A percentile compares a stretch with the other conserved stretches of the same genome.
Conservation (phyloP, 2,888 invertebrate species). For the Meteorus colon region DNA sequence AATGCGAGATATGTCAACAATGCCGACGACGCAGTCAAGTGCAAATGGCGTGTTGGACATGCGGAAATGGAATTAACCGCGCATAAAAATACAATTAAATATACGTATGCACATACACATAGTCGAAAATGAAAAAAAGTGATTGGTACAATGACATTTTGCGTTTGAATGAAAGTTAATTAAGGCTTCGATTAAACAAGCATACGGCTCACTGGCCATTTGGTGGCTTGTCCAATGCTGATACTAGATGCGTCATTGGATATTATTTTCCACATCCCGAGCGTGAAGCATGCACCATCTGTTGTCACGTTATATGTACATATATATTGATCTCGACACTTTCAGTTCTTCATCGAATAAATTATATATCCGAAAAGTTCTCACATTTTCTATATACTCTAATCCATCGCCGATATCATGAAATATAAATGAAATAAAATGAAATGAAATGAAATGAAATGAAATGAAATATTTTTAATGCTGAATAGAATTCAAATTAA, state of each 20-base stretch:
- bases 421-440: background rate
- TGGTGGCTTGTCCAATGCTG: constrained; percentile 27
- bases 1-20: background rate
- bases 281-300: constrained; percentile 15
- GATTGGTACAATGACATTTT: constrained; percentile 24
- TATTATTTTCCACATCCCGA: constrained; percentile 38
- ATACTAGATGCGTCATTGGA: constrained; percentile 35
- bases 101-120: constrained; percentile 9
- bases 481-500: too few relatives aligned
- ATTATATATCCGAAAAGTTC: background rate
- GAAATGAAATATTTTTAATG: background rate
- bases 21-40: background rate
- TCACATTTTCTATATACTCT: background rate
- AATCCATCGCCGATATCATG: background rate
- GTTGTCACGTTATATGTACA: constrained; percentile 4
- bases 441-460: background rate
- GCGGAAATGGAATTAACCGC: background rate
- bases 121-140: background rate
- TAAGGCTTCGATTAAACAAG: constrained; percentile 34
- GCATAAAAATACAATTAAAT: background rate
- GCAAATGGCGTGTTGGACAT: background rate
- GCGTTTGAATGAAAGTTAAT: constrained; percentile 32
- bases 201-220: constrained; percentile 22
- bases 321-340: background rate
- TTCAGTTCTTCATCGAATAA: constrained; percentile 9